Percentiles rank a stretch among this genome's conserved stretches.
phyloP scores from a whole-genome alignment of 2,797 vertebrate genomes.

The Enteromius viviparus region DNA sequence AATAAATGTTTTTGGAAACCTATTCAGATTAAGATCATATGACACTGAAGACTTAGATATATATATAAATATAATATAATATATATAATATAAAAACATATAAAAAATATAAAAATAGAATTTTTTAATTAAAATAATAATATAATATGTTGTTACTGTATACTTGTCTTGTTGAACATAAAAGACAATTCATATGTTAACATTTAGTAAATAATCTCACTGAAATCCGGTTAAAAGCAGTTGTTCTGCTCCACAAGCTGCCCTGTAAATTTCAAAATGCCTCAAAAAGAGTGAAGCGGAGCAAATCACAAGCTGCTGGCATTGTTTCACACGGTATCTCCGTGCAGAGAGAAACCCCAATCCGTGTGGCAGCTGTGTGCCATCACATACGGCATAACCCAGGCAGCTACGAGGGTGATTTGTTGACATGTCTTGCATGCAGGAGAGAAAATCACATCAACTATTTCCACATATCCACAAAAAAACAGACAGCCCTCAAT shows the following conservation, averaged over 20 bases:
- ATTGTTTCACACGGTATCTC: constrained; percentile 33
- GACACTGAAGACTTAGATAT: neutral
- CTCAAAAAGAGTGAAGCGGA: constrained; percentile 4
- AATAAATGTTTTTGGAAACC: neutral
- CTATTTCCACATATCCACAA: constrained; percentile 19
- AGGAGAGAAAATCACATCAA: constrained; percentile 25
- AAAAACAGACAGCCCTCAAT: constrained; percentile 7
- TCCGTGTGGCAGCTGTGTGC: constrained; percentile 2
- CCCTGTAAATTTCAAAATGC: constrained; percentile 7
- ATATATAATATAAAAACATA: too few species aligned
- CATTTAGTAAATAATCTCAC: neutral
- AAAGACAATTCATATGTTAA: neutral
- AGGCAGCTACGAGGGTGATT: constrained; percentile 23
- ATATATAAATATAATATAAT: too few species aligned
- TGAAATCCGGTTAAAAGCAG: neutral
- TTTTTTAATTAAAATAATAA: too few species aligned
- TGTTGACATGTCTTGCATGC: constrained; percentile 34
- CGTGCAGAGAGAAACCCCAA: constrained; percentile 19
- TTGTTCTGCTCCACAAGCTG: constrained; percentile 14
- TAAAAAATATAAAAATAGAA: too few species aligned
- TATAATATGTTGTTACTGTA: too few species aligned
- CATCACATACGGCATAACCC: constrained; percentile 8
- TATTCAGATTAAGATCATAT: neutral
- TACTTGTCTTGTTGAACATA: neutral
- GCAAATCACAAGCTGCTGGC: constrained; percentile 12